Evolutionary conservation across 1,140 invertebrate species (phyloP).

Genomic region (Tetramorium parvispinum): DNA sequence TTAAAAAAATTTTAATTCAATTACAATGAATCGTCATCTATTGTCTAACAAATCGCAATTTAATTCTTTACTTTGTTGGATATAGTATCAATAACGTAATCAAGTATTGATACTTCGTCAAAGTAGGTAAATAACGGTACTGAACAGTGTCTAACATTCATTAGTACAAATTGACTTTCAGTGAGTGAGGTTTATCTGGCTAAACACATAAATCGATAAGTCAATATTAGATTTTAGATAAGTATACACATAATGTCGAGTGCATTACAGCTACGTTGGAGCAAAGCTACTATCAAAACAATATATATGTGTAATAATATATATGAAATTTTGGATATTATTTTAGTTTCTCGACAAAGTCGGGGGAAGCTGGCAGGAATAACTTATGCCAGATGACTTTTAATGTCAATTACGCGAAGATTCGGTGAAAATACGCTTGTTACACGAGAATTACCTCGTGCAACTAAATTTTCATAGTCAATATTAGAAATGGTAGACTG

Average conservation of each 20-base stretch:
- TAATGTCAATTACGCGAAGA: conserved; percentile 17
- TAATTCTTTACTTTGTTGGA: neutral
- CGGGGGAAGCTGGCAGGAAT: neutral
- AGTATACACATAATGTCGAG: conserved; percentile 52
- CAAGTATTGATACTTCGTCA: neutral
- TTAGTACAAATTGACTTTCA: conserved; percentile 51
- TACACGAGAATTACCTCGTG: neutral
- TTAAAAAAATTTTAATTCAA: neutral
- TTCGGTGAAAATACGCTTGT: neutral
- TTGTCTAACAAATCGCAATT: neutral
- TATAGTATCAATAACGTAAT: neutral
- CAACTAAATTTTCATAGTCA: conserved; percentile 14
- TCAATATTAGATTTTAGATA: conserved; percentile 65
- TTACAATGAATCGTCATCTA: neutral
- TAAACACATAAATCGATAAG: conserved; percentile 40
- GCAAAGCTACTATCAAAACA: conserved; percentile 56
- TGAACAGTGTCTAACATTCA: conserved; percentile 31
- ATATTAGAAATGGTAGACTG: conserved; percentile 6
- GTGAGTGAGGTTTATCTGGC: conserved; percentile 25
- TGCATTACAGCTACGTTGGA: conserved; percentile 44
- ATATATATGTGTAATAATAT: conserved; percentile 43
- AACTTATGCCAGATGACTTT: neutral
- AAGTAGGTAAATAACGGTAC: neutral
- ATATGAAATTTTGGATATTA: conserved; percentile 56
- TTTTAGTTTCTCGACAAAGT: conserved; percentile 57